Evolutionary conservation across 1,140 invertebrate genomes (phyloP), one percentile per base, ranked within the genome.

Genomic region (Heliconius congener): DNA sequence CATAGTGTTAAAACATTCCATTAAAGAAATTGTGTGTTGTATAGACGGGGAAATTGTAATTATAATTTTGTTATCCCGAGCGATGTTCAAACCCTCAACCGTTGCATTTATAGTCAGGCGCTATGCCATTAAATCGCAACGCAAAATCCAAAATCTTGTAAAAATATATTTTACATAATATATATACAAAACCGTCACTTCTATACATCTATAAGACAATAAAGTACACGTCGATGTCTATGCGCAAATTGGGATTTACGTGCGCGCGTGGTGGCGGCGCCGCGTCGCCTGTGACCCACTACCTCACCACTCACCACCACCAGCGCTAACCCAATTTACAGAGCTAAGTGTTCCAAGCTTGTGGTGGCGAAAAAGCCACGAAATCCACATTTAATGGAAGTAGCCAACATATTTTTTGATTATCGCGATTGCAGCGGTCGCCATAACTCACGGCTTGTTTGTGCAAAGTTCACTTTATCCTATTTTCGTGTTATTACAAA

Each of bases 241-340:
- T 74, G 52, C 81, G 73, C 81, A 85, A 83, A 85, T 82, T 83
- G 75, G 79, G 82, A 85, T 85, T 85, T 83, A 83, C 81, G 83
- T 46, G 18, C 46, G 52, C 75, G 46, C 46, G 57, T n/a, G 73
- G 70, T 46, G 66, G 78, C 82, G 84, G 74, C 83, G 83, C 79
- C 81, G 34, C n/a, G 73, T 74, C 78, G 78, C 77, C 52, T 19
- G 72, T 46, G 71, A 50, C 73, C 75, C 74, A 23, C 74, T 76
- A 73, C 75, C 16, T 78, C 76, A 76, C 42, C 42, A 46, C 13
- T 46, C 42, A 16, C 46, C 52, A 37, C 9, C 42, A 52, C 55
- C 55, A 19, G 23, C 74, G 46, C 74, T 76, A 76, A 76, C 74
- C 74, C 60, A 77, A 66, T 79, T 79, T 77, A 60, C 74, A 73